A percentile compares a stretch with the other conserved stretches of the same genome.
phyloP scores from a whole-genome alignment of 1,140 invertebrate genomes.

The Pectinophora gossypiella region DNA sequence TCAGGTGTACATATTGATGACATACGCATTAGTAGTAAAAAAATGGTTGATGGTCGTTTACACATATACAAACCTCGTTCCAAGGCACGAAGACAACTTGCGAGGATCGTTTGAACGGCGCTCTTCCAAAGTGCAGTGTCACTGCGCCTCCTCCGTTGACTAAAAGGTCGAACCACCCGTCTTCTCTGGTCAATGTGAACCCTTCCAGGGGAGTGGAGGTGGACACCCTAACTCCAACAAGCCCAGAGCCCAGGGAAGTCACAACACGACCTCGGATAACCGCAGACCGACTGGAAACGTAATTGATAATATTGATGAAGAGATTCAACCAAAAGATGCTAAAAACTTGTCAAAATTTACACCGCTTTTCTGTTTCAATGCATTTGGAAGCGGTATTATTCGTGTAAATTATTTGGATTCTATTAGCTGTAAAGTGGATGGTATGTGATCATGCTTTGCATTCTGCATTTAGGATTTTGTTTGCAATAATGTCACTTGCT shows the following conservation, averaged over 20 bases:
- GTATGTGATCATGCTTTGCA: too few species aligned
- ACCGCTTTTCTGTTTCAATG: too few species aligned
- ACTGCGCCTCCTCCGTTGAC: conserved; percentile 98
- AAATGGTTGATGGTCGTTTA: too few species aligned
- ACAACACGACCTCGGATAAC: conserved; percentile 96
- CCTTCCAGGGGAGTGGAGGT: conserved; percentile 93
- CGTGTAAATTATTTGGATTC: too few species aligned
- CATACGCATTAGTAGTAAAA: too few species aligned
- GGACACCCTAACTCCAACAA: conserved; percentile 95
- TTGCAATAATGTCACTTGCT: too few species aligned
- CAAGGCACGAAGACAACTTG: conserved; percentile 96
- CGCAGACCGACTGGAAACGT: conserved; percentile 89
- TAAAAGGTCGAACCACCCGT: conserved; percentile 96
- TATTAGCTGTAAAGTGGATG: too few species aligned
- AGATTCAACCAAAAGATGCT: too few species aligned
- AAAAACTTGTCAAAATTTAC: too few species aligned
- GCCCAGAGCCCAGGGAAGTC: conserved; percentile 91
- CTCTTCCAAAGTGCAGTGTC: conserved; percentile 93
- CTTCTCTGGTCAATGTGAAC: conserved; percentile 93
- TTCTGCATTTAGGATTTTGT: too few species aligned
- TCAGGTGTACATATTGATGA: too few species aligned
- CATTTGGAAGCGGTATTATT: too few species aligned
- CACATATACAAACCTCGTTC: conserved; percentile 90
- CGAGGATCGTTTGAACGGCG: conserved; percentile 92
- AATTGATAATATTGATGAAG: background rate